phyloP scores from a whole-genome alignment of 2,797 vertebrate species.

The Odontamblyopus rebecca region DNA sequence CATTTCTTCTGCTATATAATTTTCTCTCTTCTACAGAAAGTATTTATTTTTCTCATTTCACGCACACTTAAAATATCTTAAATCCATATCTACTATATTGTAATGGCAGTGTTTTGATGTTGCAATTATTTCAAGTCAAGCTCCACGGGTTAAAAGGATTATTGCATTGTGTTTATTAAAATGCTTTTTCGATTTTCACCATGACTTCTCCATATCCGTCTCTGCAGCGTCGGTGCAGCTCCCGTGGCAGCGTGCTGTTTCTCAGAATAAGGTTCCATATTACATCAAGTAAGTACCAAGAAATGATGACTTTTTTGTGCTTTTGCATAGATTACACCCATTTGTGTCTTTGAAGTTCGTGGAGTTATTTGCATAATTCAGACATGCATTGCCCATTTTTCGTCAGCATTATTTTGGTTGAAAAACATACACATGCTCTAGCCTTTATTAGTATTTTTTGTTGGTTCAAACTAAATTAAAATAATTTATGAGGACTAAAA shows the following conservation, averaged over 20 bases:
- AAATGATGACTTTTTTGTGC: conserved; percentile 24
- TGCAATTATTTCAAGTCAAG: conserved; percentile 42
- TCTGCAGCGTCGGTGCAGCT: conserved; percentile 90
- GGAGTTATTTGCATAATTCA: background rate
- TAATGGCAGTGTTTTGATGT: conserved; percentile 32
- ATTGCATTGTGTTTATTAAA: conserved; percentile 42
- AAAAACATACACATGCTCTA: background rate
- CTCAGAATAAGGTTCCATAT: conserved; percentile 98
- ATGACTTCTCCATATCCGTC: conserved; percentile 11
- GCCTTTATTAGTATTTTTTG: background rate
- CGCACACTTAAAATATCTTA: conserved; percentile 25
- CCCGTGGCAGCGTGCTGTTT: conserved; percentile 97
- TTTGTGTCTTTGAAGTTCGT: conserved; percentile 11
- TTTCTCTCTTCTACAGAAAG: background rate
- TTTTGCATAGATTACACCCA: conserved; percentile 13
- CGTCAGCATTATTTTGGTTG: background rate
- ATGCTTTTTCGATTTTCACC: conserved; percentile 31
- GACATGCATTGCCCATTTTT: background rate
- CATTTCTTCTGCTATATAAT: conserved; percentile 17
- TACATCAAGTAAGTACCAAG: conserved; percentile 95
- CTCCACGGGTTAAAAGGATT: conserved; percentile 38
- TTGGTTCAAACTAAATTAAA: background rate
- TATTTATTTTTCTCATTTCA: conserved; percentile 25
- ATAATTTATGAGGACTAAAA: background rate
- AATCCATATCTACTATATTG: conserved; percentile 17